Conservation (phyloP, 2,888 invertebrate genomes). For the Campoletis raptor region DNA sequence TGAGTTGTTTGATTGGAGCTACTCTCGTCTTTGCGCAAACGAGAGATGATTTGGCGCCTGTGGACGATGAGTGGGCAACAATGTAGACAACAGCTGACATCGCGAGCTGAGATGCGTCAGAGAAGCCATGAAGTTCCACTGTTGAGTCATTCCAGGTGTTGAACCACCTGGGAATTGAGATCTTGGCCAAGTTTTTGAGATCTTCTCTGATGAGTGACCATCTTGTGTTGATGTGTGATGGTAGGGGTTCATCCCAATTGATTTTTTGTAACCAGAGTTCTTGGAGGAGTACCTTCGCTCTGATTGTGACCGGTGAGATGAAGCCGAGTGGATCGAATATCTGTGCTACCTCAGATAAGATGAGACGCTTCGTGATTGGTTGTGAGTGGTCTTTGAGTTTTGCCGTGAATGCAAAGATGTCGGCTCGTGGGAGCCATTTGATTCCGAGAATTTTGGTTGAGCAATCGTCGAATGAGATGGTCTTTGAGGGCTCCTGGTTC, state of each 20-base stretch:
- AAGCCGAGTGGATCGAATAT: slow-evolving; percentile 67
- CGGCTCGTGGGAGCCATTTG: slow-evolving; percentile 22
- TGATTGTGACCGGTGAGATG: slow-evolving; percentile 53
- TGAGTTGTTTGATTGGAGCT: slow-evolving; percentile 61
- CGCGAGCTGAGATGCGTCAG: slow-evolving; percentile 67
- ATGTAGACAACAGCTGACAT: slow-evolving; percentile 63
- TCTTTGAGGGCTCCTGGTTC: neutral
- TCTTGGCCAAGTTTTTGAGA: slow-evolving; percentile 25
- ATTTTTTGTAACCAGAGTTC: slow-evolving; percentile 58
- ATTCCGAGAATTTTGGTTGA: slow-evolving; percentile 45
- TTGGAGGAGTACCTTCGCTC: slow-evolving; percentile 63
- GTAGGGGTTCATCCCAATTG: slow-evolving; percentile 58
- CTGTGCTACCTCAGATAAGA: slow-evolving; percentile 56
- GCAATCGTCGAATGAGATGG: slow-evolving; percentile 45
- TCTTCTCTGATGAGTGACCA: slow-evolving; percentile 48
- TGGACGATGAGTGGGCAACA: neutral
- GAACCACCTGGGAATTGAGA: slow-evolving; percentile 63
- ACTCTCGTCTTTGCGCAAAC: slow-evolving; percentile 61
- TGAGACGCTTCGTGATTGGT: slow-evolving; percentile 42
- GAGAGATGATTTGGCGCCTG: neutral
- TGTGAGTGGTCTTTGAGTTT: too few species aligned
- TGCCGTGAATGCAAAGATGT: slow-evolving; percentile 7
- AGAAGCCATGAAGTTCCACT: slow-evolving; percentile 67
- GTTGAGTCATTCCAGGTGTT: neutral
- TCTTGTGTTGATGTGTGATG: neutral